Evolutionary conservation across 2,797 vertebrate genomes (phyloP).

Genomic region (Myripristis murdjan): DNA sequence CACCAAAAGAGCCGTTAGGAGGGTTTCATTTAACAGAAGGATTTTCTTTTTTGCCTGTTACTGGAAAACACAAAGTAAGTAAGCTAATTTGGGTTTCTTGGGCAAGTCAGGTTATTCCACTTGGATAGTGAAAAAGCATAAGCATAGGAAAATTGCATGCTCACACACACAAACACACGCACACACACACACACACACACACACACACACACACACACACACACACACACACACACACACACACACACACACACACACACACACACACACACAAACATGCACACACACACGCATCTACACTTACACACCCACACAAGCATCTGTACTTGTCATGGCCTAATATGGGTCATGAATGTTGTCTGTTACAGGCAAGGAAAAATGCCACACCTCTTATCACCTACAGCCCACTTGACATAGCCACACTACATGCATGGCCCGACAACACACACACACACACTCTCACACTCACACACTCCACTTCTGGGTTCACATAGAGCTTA

Average conservation of each 20-base stretch:
- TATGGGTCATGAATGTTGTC: constrained; percentile 59
- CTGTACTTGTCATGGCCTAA: constrained; percentile 32
- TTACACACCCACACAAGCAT: constrained; percentile 1
- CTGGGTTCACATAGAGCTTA: constrained; percentile 41
- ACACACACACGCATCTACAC: not conserved
- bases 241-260: no score
- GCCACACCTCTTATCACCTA: constrained; percentile 60
- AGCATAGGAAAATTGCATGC: no score
- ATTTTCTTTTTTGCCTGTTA: not conserved
- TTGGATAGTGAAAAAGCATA: not conserved
- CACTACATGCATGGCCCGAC: constrained; percentile 31
- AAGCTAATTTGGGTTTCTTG: not conserved
- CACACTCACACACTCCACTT: constrained; percentile 14
- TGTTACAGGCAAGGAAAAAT: constrained; percentile 32
- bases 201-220: no score
- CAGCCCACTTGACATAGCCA: constrained; percentile 52
- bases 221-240: no score
- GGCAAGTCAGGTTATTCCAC: not conserved
- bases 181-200: no score
- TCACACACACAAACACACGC: no score
- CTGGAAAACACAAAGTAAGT: not conserved
- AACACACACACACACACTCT: constrained; percentile 7
- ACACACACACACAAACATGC: no score
- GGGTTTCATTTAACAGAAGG: no score
- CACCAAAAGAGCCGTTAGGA: no score